These are phyloP conservation scores for Acleris holmiana DNA, from an alignment of 2,888 invertebrate genomes.

Conservation along the genomic window DNA sequence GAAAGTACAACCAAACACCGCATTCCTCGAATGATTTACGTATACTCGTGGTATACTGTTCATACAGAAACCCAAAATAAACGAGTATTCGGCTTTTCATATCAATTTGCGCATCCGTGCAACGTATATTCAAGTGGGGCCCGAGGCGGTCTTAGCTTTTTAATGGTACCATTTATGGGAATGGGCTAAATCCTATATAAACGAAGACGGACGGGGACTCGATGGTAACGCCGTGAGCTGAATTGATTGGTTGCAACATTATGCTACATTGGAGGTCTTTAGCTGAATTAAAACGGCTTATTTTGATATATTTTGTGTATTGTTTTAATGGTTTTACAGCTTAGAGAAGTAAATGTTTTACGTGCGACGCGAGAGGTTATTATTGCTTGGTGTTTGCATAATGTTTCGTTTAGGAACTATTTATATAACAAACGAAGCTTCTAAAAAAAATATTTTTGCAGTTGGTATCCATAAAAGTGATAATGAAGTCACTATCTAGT, in stretches of 20 bases:
- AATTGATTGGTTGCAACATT: slow-evolving; percentile 48
- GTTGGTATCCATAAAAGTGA: no score
- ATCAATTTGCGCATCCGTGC: slow-evolving; percentile 80
- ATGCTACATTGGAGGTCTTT: slow-evolving; percentile 16
- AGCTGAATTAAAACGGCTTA: slow-evolving; percentile 18
- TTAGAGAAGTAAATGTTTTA: neutral
- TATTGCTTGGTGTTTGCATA: no score
- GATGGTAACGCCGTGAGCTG: slow-evolving; percentile 57
- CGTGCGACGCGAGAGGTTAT: neutral
- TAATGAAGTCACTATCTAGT: no score
- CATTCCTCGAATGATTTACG: slow-evolving; percentile 24
- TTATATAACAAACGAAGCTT: no score
- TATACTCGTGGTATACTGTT: slow-evolving; percentile 40
- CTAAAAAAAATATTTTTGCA: no score
- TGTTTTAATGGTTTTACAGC: neutral
- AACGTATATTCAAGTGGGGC: slow-evolving; percentile 76
- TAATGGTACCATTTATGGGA: slow-evolving; percentile 74
- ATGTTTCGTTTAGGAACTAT: no score
- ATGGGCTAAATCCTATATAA: slow-evolving; percentile 67
- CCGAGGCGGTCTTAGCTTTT: slow-evolving; percentile 68
- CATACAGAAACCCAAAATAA: slow-evolving; percentile 44
- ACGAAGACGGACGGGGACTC: slow-evolving; percentile 63
- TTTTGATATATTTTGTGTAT: slow-evolving; percentile 12
- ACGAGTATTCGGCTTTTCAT: slow-evolving; percentile 72
- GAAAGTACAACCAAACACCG: neutral